These are phyloP conservation scores for Trachops cirrhosus DNA, from an alignment of 2,797 vertebrate species.

Conservation along the genomic window DNA sequence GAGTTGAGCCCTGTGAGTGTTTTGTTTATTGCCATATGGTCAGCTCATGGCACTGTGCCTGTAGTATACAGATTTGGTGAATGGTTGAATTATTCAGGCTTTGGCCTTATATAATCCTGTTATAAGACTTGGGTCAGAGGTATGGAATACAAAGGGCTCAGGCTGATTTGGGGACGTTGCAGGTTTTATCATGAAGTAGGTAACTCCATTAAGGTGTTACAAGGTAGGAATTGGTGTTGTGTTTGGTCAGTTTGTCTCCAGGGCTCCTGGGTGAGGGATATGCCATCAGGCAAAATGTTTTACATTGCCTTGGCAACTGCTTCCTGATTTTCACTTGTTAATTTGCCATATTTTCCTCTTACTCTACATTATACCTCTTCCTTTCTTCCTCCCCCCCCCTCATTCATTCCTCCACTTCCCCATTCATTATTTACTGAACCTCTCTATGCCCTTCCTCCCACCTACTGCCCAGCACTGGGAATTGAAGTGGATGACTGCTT, in stretches of 20 bases:
- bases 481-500: not conserved
- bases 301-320: not conserved
- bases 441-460: not conserved
- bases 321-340: not conserved
- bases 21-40: not conserved
- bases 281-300: not conserved
- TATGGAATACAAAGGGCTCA: not conserved
- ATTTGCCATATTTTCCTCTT: not conserved
- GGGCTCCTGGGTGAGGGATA: not conserved
- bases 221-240: not conserved
- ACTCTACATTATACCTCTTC: not conserved
- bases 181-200: not conserved
- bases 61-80: not conserved
- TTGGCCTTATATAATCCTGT: not conserved
- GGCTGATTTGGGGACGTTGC: not conserved
- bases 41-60: not conserved
- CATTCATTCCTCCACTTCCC: not conserved
- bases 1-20: not conserved
- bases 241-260: not conserved
- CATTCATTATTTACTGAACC: not conserved
- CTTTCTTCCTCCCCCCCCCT: not conserved
- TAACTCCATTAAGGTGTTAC: not conserved
- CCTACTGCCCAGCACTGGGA: not conserved
- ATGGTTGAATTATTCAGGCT: not conserved
- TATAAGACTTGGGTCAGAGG: not conserved